Evolutionary conservation across 1,140 invertebrate species (phyloP), one percentile per base, ranked within the genome.

Genomic region (Leptinotarsa defecta): DNA sequence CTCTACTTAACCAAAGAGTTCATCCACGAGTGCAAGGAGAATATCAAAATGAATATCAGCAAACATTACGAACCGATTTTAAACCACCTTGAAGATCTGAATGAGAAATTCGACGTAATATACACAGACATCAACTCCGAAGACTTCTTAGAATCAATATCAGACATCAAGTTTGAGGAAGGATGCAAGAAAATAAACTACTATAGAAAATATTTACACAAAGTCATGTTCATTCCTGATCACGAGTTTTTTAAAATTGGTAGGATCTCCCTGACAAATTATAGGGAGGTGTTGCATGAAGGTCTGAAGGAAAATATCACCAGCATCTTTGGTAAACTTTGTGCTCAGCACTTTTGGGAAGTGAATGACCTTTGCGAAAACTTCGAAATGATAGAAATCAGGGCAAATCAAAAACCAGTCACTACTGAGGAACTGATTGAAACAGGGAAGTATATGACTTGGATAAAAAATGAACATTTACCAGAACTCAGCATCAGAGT

Each of bases 401-500:
- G 78, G 64, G 80, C 79, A 1, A 68, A 65, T 19, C 73, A 75
- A 20, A 78, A 77, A 62, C 77, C 79, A n/a, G 15, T 64, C 63
- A 80, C 81, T n/a, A 82, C 81, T 75, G 74, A 81, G 85, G 77
- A 92, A 91, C 81, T 92, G 91, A 87, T 86, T 89, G 91, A 80
- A 90, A 90, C 61, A 86, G 87, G 48, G 85, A 91, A 64, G 85
- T 93, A 75, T 86, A 89, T 76, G 83, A 74, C 27, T 15, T 64
- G 52, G 75, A 68, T 78, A 17, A 77, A 63, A 61, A 74, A 78
- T 27, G 75, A 80, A 61, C 69, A 83, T 57, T 52, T 81, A 2
- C 52, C 78, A 4, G 70, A 87, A 74, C 85, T 93, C 62, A 89
- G 87, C 62, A 86, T 89, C 76, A 88, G 89, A 81, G 91, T 94